Evolutionary conservation across 2,888 invertebrate species (phyloP), one percentile per base, ranked within the genome.

Genomic region (Epistrophe grossulariae): DNA sequence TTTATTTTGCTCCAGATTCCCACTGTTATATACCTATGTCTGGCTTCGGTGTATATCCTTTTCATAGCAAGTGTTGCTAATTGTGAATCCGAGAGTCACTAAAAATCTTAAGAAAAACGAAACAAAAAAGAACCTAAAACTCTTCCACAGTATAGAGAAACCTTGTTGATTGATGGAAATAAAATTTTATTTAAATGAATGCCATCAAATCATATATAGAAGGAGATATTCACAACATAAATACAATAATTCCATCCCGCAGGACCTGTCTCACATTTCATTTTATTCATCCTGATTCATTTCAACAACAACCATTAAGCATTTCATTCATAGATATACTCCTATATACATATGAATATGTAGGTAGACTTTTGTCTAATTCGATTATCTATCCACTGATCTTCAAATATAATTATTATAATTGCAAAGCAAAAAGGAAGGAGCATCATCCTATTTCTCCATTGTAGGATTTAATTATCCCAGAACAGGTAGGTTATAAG

Each of bases 361-460:
- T 7, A 7, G 17, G n/a, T 45, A 48, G 48, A 48, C 31, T 59
- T 50, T 76, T 28, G 24, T 59, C 72, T 79, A 84, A 84, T 84
- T 88, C 88, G 79, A 88, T 88, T 84, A 88, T 88, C 84, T 80
- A 83, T 80, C 78, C 80, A 77, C 17, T 76, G 88, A 88, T 88
- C 88, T 88, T 84, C 59, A 77, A 84, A 84, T 80, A 83, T 80
- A 88, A 88, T 88, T 79, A 80, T 77, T 84, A 84, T 88, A 88
- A 88, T 88, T 88, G 84, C 88, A 77, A 83, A 48, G 76, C 70
- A 57, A 78, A 62, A 60, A 60, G 55, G 62, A 52, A 78, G 79
- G 57, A 52, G 71, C 79, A 60, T 62, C 79, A 60, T 62, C 78
- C 78, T 62, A 62, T 73, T 52, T 15, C 72, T 15, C 72, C 62